phyloP scores from a whole-genome alignment of 2,113 vertebrate genomes.

The Pygoscelis antarcticus region DNA sequence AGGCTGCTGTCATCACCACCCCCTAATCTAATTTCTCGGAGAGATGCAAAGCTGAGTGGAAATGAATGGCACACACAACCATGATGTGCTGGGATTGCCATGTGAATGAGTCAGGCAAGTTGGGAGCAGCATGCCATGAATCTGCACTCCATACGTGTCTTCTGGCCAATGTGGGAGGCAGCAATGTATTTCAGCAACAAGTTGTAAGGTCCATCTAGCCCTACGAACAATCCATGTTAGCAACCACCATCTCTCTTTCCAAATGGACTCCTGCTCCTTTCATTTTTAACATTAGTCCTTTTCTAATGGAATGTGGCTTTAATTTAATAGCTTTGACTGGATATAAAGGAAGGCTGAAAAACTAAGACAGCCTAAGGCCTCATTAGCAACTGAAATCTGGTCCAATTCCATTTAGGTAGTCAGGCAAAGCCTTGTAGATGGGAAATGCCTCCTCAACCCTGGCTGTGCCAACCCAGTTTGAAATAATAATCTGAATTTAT shows the following conservation, averaged over 20 bases:
- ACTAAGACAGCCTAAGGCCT: not conserved
- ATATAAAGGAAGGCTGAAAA: not conserved
- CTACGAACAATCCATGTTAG: not conserved
- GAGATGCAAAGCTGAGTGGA: not conserved
- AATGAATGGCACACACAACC: not conserved
- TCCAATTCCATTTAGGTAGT: not conserved
- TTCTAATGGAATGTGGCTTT: not conserved
- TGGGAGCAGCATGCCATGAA: not conserved
- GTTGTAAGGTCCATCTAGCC: not conserved
- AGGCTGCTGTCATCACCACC: slow-evolving; percentile 1
- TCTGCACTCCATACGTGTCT: not conserved
- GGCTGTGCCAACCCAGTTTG: not conserved
- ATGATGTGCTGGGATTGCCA: not conserved
- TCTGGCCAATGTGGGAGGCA: not conserved
- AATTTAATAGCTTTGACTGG: too few species aligned
- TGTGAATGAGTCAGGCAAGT: rapidly evolving
- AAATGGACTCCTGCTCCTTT: not conserved
- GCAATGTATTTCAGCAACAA: not conserved
- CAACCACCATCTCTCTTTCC: not conserved
- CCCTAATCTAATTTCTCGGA: not conserved
- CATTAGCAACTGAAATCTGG: slow-evolving; percentile 2
- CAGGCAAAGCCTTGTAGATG: not conserved
- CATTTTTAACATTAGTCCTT: not conserved
- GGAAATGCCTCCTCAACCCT: not conserved
- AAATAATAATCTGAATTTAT: not conserved